Base-by-base conservation (phyloP, 2,113 vertebrate species). In the Triplophysa siluroides region DNA sequence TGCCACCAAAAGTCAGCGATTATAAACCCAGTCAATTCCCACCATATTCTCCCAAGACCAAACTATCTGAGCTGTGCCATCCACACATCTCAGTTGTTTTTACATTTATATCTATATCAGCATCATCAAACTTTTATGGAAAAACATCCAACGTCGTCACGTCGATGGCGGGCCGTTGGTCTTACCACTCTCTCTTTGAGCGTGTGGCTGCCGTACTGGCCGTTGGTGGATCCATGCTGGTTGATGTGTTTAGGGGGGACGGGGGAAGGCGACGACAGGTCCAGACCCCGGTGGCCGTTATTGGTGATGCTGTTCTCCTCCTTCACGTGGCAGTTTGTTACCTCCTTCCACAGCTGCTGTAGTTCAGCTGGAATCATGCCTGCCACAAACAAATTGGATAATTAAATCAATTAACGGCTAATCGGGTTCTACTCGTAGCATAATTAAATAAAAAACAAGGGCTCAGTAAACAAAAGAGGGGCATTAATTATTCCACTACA, bases 301-400 rank as follows among this genome's bases (percentile, higher is more conserved):
- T 89, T 94, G 92, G 91, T 94, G 85, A 88, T 90, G 76, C 90
- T 92, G 89, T 92, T 92, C 90, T 99, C 98, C 88, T 98, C 97
- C 75, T 96, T 95, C 75, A 95, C 94, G 68, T 95, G 92, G 78
- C 94, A 92, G 75, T 92, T 91, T 81, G 98, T 96, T 90, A 98
- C 96, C 93, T 99, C 98, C 92, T 99, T 99, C 98, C 98, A 99
- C 91, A 99, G 95, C 92, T 99, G 98, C 94, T 99, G 98, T 87
- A 99, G 95, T 91, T 99, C 98, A 78, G 95, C 92, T 94, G 98
- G 97, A 98, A 98, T 98, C 95, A 99, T 96, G 97, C 97, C 98
- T 99, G 94, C 94, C 94, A 98, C 94, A 96, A 96, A 98, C 96
- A 97, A 95, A 97, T 94, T 95, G 94, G 95, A 95, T 97, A 95